Percentiles rank a stretch among this genome's conserved stretches.
phyloP scores from a whole-genome alignment of 2,113 vertebrate species.

The Echinops telfairi region DNA sequence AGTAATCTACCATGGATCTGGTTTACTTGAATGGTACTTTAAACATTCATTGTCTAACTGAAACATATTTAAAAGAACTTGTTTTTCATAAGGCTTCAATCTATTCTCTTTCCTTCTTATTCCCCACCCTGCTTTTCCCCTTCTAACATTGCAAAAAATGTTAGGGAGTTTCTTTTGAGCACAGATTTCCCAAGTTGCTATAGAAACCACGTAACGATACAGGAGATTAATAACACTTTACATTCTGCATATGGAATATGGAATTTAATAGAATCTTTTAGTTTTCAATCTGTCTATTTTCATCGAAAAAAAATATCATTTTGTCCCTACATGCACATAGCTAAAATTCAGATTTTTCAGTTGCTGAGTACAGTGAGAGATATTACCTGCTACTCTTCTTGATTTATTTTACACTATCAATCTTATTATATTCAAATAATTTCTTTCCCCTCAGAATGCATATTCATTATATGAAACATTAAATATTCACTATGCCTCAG shows the following conservation, averaged over 20 bases:
- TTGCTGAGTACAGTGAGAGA: background rate
- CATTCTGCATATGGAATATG: constrained; percentile 52
- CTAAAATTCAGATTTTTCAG: constrained; percentile 52
- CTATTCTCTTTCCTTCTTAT: background rate
- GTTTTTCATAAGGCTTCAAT: background rate
- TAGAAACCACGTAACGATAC: constrained; percentile 79
- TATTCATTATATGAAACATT: constrained; percentile 49
- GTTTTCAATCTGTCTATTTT: constrained; percentile 60
- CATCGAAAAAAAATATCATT: constrained; percentile 20
- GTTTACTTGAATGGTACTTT: background rate
- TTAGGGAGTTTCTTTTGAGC: constrained; percentile 51
- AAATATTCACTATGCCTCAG: constrained; percentile 55
- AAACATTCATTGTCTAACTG: constrained; percentile 38
- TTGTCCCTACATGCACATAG: background rate
- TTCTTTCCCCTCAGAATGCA: constrained; percentile 40
- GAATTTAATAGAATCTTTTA: constrained; percentile 74
- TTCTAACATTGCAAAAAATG: constrained; percentile 34
- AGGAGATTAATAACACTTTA: constrained; percentile 77
- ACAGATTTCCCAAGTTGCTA: constrained; percentile 78
- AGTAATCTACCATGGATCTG: background rate
- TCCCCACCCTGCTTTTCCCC: background rate
- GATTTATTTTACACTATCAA: constrained; percentile 41
- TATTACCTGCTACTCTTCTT: constrained; percentile 15
- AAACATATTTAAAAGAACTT: constrained; percentile 41
- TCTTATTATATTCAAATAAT: constrained; percentile 1